Evolutionary conservation across 1,140 invertebrate species (phyloP).

Genomic region (Papilio helenus): DNA sequence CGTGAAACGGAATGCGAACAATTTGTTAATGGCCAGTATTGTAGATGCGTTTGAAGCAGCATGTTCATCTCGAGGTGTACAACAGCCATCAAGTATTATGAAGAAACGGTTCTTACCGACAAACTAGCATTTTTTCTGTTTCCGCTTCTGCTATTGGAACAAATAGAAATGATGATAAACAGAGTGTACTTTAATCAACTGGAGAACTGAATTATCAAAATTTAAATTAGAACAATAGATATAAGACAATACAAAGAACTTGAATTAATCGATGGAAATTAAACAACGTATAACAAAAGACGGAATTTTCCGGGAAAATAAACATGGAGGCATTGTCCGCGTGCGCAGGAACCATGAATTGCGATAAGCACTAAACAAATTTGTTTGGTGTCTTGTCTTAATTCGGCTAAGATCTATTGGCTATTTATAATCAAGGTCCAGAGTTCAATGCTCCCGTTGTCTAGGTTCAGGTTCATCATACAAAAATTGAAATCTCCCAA

Average conservation of each 20-base stretch:
- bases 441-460: conserved; percentile 63
- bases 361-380: conserved; percentile 72
- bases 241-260: neutral
- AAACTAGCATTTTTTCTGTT: neutral
- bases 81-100: neutral
- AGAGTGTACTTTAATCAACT: too few relatives aligned
- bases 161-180: too few relatives aligned
- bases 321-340: conserved; percentile 56
- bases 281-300: conserved; percentile 41
- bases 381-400: conserved; percentile 62
- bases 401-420: conserved; percentile 71
- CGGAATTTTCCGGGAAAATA: conserved; percentile 43
- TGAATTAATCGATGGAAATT: conserved; percentile 13
- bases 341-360: conserved; percentile 47
- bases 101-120: neutral
- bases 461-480: conserved; percentile 50
- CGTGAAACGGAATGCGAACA: neutral
- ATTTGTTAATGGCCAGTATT: neutral
- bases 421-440: conserved; percentile 71
- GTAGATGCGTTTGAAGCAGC: neutral
- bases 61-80: too few relatives aligned
- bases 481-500: too few relatives aligned
- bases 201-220: neutral
- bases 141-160: neutral
- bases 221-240: neutral